Conservation (phyloP, 2,888 invertebrate species). For the Andrena chrysosceles region DNA sequence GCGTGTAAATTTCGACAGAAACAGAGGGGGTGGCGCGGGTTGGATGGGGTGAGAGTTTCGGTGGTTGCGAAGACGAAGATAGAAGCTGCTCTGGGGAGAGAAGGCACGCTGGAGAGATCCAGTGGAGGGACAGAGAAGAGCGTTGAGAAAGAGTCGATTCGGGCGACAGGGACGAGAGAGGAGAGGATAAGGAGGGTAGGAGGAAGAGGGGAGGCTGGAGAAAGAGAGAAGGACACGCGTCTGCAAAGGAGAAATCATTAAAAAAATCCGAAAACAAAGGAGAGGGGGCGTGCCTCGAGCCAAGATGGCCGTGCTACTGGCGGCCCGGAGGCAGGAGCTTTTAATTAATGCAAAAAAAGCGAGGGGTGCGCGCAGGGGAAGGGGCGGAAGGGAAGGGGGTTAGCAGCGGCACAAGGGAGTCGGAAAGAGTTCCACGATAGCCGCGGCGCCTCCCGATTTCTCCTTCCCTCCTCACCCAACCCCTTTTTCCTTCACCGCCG, state of each 20-base stretch:
- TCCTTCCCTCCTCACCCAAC: constrained; percentile 28
- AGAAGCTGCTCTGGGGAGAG: constrained; percentile 8
- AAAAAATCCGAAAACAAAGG: constrained; percentile 83
- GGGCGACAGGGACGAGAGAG: background rate
- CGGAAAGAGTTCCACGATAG: constrained; percentile 43
- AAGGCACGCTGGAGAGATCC: background rate
- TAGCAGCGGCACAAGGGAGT: constrained; percentile 54
- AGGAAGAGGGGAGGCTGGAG: background rate
- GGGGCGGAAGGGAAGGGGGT: constrained; percentile 41
- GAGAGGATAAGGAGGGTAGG: background rate
- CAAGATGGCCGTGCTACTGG: constrained; percentile 83
- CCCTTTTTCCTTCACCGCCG: constrained; percentile 36
- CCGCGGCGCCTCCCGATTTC: constrained; percentile 62
- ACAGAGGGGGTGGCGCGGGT: constrained; percentile 20
- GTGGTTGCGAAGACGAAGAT: constrained; percentile 23
- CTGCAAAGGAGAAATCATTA: constrained; percentile 81
- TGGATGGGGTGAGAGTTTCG: constrained; percentile 14
- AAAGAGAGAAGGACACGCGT: constrained; percentile 55
- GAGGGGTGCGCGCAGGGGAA: constrained; percentile 42
- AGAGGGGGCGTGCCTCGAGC: constrained; percentile 83
- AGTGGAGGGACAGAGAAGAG: constrained; percentile 2
- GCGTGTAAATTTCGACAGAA: constrained; percentile 62
- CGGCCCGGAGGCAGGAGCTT: constrained; percentile 82
- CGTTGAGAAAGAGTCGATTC: constrained; percentile 1
- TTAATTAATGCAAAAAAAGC: constrained; percentile 83